Evolutionary conservation across 2,113 vertebrate genomes (phyloP), one percentile per base, ranked within the genome.

Genomic region (Syngnathus scovelli): DNA sequence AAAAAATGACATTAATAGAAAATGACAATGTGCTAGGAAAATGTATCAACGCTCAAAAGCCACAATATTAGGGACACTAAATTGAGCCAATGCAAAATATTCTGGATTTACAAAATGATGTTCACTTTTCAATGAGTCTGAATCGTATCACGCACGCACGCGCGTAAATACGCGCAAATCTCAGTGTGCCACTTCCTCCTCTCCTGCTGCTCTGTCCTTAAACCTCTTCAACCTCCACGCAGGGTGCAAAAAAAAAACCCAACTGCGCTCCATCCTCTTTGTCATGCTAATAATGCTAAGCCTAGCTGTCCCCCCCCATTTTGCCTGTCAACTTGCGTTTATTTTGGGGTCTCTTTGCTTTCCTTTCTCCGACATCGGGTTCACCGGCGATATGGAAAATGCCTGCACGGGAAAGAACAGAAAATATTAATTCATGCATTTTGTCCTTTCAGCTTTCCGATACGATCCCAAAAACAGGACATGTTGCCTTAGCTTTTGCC

Each of bases 311-410:
- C 6, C 86, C 86, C 41, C 85, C 88, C 79, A 89, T 86, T 90
- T 90, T 85, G 87, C 83, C 89, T 91, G 90, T 90, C 90, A 90
- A 82, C 87, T 90, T 84, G 80, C 89, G 86, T 91, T 91, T 88
- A 87, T 86, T 89, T 86, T 83, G 71, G 87, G 85, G 84, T 85
- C 37, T 59, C 37, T 16, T 36, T 58, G 9, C 33, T 67, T 81
- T 83, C 80, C 77, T 83, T 68, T 81, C 74, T 75, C 62, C 64
- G 13, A 66, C 85, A 78, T 88, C 78, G 78, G 80, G 75, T 78
- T 85, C 82, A 79, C 81, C 89, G 87, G 90, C 89, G 86, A 89
- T 82, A 86, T 68, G 48, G 66, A 69, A 78, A 83, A 41, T 77
- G 81, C 74, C 69, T 68, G 66, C 71, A 69, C 68, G 71, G 67